A percentile compares a stretch with the other conserved stretches of the same genome.
Evolutionary conservation across 2,113 vertebrate species (phyloP).

Genomic region (Lophius piscatorius): DNA sequence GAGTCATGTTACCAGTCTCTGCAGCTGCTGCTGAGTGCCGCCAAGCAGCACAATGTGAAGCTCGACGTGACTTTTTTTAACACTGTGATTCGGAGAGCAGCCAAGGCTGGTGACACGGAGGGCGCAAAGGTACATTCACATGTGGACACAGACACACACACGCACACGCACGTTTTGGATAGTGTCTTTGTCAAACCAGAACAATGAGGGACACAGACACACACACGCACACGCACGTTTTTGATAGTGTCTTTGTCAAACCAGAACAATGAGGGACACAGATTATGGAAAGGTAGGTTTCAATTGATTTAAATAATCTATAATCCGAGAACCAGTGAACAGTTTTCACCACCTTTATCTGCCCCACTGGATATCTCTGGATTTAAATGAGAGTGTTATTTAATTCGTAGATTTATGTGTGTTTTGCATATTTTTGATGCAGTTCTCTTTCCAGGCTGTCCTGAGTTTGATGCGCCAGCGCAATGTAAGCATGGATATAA

Average conservation of each 20-base stretch:
- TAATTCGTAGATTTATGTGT: too few relatives aligned
- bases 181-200: too few relatives aligned
- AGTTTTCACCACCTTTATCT: background rate
- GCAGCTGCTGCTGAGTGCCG: conserved; percentile 75
- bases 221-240: too few relatives aligned
- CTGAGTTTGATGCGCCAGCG: conserved; percentile 82
- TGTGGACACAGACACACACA: background rate
- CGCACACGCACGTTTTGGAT: background rate
- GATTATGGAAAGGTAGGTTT: too few relatives aligned
- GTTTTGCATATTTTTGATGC: background rate
- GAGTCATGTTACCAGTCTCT: conserved; percentile 76
- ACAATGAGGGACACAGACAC: too few relatives aligned
- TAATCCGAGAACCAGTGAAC: background rate
- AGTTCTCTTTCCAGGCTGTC: conserved; percentile 73
- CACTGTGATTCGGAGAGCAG: conserved; percentile 84
- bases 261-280: too few relatives aligned
- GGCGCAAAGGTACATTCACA: conserved; percentile 85
- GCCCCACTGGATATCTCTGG: background rate
- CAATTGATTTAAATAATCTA: too few relatives aligned
- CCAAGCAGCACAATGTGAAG: conserved; percentile 80
- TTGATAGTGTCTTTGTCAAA: too few relatives aligned
- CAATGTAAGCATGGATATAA: conserved; percentile 79
- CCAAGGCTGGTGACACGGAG: conserved; percentile 81
- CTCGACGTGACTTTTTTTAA: conserved; percentile 90
- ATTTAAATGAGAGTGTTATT: background rate